phyloP scores from a whole-genome alignment of 2,797 vertebrate species.

The Vultur gryphus region DNA sequence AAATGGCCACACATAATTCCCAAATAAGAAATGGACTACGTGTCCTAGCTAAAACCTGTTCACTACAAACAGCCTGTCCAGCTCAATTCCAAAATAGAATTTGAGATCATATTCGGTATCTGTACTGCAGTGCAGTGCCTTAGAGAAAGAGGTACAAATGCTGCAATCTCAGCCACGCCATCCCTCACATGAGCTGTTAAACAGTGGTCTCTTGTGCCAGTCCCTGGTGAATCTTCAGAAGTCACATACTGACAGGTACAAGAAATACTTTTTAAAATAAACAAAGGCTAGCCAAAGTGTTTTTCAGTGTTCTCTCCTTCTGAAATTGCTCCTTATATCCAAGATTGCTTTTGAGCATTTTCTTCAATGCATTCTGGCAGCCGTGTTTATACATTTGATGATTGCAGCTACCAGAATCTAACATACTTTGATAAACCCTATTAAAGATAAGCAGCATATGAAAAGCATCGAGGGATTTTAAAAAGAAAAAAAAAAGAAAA shows the following conservation, averaged over 20 bases:
- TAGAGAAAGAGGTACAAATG: conserved; percentile 24
- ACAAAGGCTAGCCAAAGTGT: background rate
- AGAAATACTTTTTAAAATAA: background rate
- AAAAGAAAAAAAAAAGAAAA: background rate
- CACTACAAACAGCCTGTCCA: background rate
- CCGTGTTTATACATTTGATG: background rate
- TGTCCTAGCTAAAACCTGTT: background rate
- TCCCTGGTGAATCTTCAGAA: background rate
- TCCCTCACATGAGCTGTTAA: conserved; percentile 5
- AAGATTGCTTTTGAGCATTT: background rate
- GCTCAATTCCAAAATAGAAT: conserved; percentile 24
- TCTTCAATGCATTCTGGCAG: background rate
- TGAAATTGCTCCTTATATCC: background rate
- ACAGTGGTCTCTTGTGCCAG: conserved; percentile 12
- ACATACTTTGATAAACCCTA: background rate
- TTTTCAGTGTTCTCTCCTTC: background rate
- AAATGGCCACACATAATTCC: background rate
- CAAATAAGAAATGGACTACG: background rate
- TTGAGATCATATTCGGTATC: conserved; percentile 28
- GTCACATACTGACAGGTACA: background rate
- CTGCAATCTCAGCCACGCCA: conserved; percentile 47
- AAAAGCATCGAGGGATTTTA: background rate
- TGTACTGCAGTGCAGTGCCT: conserved; percentile 61
- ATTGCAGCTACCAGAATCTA: background rate
- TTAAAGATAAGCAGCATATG: background rate